A percentile compares a stretch with the other conserved stretches of the same genome.
phyloP scores from a whole-genome alignment of 2,113 vertebrate species.

The Oriolus oriolus region DNA sequence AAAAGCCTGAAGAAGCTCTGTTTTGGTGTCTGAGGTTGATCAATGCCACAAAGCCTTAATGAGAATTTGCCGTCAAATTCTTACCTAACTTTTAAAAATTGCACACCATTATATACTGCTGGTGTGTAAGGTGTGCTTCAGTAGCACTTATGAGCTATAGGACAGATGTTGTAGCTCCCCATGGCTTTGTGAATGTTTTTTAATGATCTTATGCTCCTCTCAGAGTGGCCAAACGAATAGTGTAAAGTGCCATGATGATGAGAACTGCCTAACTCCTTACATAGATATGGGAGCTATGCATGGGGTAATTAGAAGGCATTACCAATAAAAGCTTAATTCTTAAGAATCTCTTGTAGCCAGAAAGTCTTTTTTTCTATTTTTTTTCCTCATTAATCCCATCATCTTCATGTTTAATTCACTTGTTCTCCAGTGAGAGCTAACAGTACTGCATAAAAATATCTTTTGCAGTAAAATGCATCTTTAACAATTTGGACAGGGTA shows the following conservation, averaged over 20 bases:
- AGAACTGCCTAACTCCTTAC: not conserved
- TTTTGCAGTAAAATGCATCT: slow-evolving; percentile 64
- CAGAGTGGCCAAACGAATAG: not conserved
- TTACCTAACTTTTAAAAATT: not conserved
- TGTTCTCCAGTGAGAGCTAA: slow-evolving; percentile 35
- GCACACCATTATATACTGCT: not conserved
- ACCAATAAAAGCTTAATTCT: slow-evolving; percentile 12
- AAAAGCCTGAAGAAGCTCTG: not conserved
- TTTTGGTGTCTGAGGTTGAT: not conserved
- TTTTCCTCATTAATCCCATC: slow-evolving; percentile 1
- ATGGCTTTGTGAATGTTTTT: not conserved
- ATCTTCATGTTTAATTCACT: slow-evolving; percentile 50
- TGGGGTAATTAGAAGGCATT: not conserved
- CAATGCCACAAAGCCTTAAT: not conserved
- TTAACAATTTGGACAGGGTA: slow-evolving; percentile 60
- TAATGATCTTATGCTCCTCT: not conserved
- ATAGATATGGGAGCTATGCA: not conserved
- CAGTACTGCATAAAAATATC: slow-evolving; percentile 41
- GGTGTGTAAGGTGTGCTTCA: not conserved
- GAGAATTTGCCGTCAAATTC: not conserved
- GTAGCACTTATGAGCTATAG: not conserved
- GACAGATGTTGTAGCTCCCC: not conserved
- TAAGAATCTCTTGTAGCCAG: not conserved
- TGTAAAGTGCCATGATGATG: not conserved
- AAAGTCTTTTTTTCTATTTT: not conserved